Conservation (phyloP, 2,888 invertebrate genomes). For the Drosophila greeni region DNA sequence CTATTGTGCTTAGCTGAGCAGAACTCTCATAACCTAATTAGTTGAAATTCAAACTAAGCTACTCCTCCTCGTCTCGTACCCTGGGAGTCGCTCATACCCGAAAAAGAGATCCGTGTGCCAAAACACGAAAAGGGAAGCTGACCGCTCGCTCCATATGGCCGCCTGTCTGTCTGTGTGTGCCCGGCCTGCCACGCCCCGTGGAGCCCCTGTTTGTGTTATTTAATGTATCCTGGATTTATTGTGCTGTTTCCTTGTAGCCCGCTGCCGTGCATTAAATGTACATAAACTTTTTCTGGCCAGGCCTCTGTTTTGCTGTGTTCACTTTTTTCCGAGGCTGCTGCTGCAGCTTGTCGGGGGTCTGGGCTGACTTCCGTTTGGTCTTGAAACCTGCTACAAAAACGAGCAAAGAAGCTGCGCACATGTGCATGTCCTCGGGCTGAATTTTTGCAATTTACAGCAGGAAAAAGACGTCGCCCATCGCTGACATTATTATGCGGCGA, state of each 20-base stretch:
- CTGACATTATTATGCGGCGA: conserved; percentile 69
- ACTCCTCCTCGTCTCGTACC: conserved; percentile 13
- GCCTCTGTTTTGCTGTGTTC: conserved; percentile 30
- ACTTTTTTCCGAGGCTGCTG: conserved; percentile 25
- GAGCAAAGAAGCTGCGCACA: conserved; percentile 42
- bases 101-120: conserved; percentile 51
- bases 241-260: conserved; percentile 65
- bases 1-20: too few species aligned
- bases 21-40: too few species aligned
- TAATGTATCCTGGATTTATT: conserved; percentile 76
- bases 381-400: conserved; percentile 66
- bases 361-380: conserved; percentile 63
- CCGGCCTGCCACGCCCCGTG: conserved; percentile 24
- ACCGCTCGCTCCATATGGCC: conserved; percentile 59
- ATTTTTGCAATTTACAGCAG: conserved; percentile 67
- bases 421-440: conserved; percentile 50
- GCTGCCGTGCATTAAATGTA: conserved; percentile 65
- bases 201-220: conserved; percentile 59
- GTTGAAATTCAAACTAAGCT: background rate
- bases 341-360: conserved; percentile 52
- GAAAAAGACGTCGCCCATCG: conserved; percentile 71
- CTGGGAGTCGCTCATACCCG: background rate
- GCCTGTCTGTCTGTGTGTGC: conserved; percentile 37
- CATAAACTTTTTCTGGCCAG: conserved; percentile 57
- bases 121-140: conserved; percentile 72